Conservation (phyloP, 2,797 vertebrate species). For the Clarias pachynema region DNA sequence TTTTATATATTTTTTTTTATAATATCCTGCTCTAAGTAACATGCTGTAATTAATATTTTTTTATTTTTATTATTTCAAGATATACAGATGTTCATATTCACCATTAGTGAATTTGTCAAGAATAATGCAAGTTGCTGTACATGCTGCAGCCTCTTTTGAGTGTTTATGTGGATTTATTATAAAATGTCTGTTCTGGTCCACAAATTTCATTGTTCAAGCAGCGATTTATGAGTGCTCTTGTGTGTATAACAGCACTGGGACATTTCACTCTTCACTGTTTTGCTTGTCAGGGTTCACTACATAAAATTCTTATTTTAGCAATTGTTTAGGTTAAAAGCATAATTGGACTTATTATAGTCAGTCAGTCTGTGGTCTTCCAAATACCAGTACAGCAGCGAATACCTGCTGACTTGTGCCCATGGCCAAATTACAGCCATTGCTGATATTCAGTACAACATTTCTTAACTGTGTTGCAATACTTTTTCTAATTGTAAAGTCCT, state of each 20-base stretch:
- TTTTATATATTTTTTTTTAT: no score
- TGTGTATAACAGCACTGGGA: not conserved
- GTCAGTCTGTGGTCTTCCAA: not conserved
- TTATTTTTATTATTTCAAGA: not conserved
- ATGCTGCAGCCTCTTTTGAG: not conserved
- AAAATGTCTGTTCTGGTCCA: not conserved
- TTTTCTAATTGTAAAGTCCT: not conserved
- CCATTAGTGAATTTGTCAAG: not conserved
- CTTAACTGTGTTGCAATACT: no score
- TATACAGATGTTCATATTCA: not conserved
- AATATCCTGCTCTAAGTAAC: not conserved
- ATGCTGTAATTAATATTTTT: not conserved
- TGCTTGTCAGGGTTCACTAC: not conserved
- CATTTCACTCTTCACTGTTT: not conserved
- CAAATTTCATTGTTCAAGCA: not conserved
- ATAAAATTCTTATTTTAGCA: not conserved
- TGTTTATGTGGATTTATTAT: not conserved
- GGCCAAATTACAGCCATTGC: not conserved
- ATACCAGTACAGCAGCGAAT: not conserved
- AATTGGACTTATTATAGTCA: not conserved
- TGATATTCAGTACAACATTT: not conserved
- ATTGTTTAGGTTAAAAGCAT: not conserved
- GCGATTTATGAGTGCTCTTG: not conserved
- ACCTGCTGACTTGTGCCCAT: not conserved
- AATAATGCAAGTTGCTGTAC: not conserved